These are phyloP conservation scores for Aptenodytes patagonicus DNA, from an alignment of 2,113 vertebrate species.

Conservation along the genomic window DNA sequence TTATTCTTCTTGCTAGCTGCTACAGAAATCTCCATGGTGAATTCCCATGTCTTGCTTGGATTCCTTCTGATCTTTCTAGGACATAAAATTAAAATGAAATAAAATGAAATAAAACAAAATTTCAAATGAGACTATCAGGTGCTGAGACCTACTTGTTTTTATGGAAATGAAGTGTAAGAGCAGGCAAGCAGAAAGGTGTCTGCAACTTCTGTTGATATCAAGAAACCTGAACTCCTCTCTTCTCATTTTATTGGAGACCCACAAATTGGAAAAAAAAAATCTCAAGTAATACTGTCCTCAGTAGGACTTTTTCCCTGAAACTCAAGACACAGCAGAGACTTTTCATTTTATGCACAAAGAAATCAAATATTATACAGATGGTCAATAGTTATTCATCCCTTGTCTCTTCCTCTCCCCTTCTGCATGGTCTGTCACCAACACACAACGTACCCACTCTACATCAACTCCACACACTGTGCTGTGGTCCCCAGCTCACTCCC, in stretches of 20 bases:
- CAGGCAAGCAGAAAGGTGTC: not conserved
- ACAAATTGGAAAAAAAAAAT: not conserved
- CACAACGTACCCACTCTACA: not conserved
- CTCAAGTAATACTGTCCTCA: not conserved
- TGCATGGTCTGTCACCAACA: not conserved
- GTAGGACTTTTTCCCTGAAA: not conserved
- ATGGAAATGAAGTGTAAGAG: not conserved
- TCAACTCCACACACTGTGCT: not conserved
- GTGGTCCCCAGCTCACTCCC: not conserved
- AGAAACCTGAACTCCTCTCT: not conserved
- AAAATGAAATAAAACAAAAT: not conserved
- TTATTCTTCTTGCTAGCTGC: not conserved
- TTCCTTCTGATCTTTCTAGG: not conserved
- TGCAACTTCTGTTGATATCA: not conserved
- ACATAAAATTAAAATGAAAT: not conserved
- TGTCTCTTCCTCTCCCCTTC: not conserved
- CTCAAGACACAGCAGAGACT: not conserved
- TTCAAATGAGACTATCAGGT: not conserved
- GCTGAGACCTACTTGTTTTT: not conserved
- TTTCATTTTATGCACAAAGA: not conserved
- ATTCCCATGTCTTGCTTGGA: not conserved
- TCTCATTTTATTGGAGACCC: not conserved
- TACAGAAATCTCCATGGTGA: not conserved
- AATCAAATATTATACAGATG: too few species aligned
- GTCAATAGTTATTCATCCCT: not conserved